Conservation (phyloP, 2,113 vertebrate genomes). For the Emydura subglobosa region DNA sequence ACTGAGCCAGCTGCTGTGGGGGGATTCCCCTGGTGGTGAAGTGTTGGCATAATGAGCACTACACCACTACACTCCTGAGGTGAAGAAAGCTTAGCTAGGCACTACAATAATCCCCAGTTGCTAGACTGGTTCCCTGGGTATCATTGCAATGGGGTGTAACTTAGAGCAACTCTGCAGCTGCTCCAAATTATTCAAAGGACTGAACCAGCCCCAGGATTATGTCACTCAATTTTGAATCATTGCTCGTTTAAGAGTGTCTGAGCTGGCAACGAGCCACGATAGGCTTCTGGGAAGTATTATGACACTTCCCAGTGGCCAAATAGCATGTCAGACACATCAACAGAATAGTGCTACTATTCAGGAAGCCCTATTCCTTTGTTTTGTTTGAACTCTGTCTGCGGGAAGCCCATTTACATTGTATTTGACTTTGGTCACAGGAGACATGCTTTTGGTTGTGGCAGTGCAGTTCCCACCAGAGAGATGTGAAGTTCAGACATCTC, state of each 20-base stretch:
- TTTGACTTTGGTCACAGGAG: background rate
- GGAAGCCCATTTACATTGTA: conserved; percentile 29
- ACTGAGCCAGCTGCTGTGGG: background rate
- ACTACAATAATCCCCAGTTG: background rate
- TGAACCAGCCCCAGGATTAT: background rate
- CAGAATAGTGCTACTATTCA: conserved; percentile 14
- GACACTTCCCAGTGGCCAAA: background rate
- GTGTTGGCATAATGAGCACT: background rate
- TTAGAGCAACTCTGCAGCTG: background rate
- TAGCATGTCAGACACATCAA: background rate
- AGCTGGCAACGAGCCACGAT: background rate
- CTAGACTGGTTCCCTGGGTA: background rate
- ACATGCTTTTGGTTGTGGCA: background rate
- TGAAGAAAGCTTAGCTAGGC: background rate
- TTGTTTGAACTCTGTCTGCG: conserved; percentile 15
- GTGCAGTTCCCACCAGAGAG: background rate
- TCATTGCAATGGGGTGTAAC: background rate
- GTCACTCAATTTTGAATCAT: background rate
- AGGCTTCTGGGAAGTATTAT: background rate
- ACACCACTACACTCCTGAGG: background rate
- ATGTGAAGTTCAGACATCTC: background rate
- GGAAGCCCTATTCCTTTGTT: background rate
- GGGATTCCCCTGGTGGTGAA: background rate
- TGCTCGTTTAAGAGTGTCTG: background rate
- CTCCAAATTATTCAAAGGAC: background rate